phyloP scores from a whole-genome alignment of 2,888 invertebrate genomes.

The Sarcophaga rosellei region DNA sequence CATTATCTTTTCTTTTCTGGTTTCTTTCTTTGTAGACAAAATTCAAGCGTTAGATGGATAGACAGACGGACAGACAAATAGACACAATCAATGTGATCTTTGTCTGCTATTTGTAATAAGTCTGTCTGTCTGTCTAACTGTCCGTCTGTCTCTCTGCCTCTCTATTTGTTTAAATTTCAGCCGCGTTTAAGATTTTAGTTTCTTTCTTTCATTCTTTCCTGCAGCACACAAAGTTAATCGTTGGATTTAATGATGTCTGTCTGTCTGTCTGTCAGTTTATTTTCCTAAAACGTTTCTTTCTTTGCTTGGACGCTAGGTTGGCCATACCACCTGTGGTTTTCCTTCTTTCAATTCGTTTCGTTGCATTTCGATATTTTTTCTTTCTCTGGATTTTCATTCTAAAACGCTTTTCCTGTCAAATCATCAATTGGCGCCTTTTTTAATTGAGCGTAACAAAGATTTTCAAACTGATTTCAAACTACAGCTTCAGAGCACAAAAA shows the following conservation, averaged over 20 bases:
- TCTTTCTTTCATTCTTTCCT: conserved; percentile 8
- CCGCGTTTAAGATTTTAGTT: neutral
- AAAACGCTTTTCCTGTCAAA: conserved; percentile 39
- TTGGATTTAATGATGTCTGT: conserved; percentile 16
- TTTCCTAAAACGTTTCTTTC: neutral
- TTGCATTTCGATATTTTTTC: no score
- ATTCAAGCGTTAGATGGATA: no score
- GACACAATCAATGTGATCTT: neutral
- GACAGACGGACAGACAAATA: conserved; percentile 9
- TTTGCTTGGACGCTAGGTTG: neutral
- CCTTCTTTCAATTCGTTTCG: neutral
- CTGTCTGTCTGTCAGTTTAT: neutral
- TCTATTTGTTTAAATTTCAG: no score
- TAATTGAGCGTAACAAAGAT: conserved; percentile 32
- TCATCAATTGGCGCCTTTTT: conserved; percentile 58
- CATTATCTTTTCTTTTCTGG: no score
- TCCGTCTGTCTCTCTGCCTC: no score
- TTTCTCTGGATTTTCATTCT: no score
- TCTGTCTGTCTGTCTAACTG: no score
- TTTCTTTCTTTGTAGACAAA: no score
- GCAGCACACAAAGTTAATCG: conserved; percentile 22
- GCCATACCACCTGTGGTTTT: conserved; percentile 49
- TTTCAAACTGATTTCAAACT: neutral
- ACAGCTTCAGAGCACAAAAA: no score
- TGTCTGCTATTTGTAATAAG: no score